Conservation (phyloP, 2,113 vertebrate species). For the Triplophysa siluroides region DNA sequence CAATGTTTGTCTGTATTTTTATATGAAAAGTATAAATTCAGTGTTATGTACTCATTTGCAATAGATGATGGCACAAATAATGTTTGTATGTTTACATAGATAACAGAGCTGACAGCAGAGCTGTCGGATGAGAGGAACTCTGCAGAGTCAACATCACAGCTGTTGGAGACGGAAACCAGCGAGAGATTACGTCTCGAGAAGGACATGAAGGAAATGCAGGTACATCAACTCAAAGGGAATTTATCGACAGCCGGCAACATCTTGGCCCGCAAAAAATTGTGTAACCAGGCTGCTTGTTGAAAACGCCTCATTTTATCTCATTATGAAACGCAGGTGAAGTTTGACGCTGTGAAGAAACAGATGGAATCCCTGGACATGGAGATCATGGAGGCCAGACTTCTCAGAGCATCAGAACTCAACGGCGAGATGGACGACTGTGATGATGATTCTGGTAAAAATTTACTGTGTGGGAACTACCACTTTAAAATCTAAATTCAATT, state of each 20-base stretch:
- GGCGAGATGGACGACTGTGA: constrained; percentile 86
- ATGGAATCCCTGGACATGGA: constrained; percentile 95
- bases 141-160: constrained; percentile 92
- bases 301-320: background rate
- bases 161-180: constrained; percentile 88
- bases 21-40: no score
- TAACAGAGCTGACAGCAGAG: constrained; percentile 90
- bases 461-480: background rate
- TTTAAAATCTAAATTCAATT: no score
- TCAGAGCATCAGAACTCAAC: constrained; percentile 88
- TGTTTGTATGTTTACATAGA: constrained; percentile 69
- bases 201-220: constrained; percentile 95
- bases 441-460: constrained; percentile 62
- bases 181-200: constrained; percentile 92
- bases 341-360: constrained; percentile 87
- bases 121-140: constrained; percentile 94
- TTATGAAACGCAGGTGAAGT: constrained; percentile 78
- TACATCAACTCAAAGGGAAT: constrained; percentile 43
- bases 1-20: no score
- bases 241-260: no score
- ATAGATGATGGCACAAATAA: no score
- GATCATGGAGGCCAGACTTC: constrained; percentile 92
- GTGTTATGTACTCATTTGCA: no score
- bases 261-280: background rate
- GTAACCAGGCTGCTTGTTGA: background rate